Base-by-base conservation (phyloP, 2,113 vertebrate species). In the Meles meles region DNA sequence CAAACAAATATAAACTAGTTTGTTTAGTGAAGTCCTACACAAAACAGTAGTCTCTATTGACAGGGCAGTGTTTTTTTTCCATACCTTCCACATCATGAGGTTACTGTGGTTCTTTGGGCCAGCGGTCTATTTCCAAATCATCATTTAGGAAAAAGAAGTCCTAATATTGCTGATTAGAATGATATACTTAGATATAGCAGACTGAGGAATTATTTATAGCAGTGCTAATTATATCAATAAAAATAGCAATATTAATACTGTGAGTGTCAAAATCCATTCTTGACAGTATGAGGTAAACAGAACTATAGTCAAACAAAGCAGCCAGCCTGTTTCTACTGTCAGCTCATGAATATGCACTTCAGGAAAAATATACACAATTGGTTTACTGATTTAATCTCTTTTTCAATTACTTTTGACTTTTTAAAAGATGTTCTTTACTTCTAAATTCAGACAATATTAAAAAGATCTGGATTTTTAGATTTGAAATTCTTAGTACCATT, bases 191-290 rank as follows among this genome's bases (percentile, higher is more conserved):
- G 97, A 98, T 98, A 98, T 98, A 98, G 96, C 98, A 98, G 97
- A 96, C 98, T 88, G 96, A 98, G 97, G 93, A 98, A 98, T 98
- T 99, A 99, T 99, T 99, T 99, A 98, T 98, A 98, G 98, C 98
- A 94, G 95, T 98, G 97, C 97, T 99, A 99, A 99, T 99, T 99
- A 98, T 98, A 98, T 99, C 98, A 99, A 98, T 98, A 98, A 98
- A 98, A 99, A 98, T 99, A 98, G 98, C 98, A 99, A 98, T 99
- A 99, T 98, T 99, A 98, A 98, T 99, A 98, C 98, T 98, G 98
- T 93, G 98, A 98, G 97, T 98, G 98, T 99, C 98, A 99, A 98
- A 98, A 99, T 98, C 97, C 97, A 96, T 94, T 90, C 98, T 98
- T 98, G 98, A 99, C 98, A 98, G 97, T 98, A 98, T 96, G 98